phyloP scores from a whole-genome alignment of 2,113 vertebrate genomes.

The Poeciliopsis turrubarensis region DNA sequence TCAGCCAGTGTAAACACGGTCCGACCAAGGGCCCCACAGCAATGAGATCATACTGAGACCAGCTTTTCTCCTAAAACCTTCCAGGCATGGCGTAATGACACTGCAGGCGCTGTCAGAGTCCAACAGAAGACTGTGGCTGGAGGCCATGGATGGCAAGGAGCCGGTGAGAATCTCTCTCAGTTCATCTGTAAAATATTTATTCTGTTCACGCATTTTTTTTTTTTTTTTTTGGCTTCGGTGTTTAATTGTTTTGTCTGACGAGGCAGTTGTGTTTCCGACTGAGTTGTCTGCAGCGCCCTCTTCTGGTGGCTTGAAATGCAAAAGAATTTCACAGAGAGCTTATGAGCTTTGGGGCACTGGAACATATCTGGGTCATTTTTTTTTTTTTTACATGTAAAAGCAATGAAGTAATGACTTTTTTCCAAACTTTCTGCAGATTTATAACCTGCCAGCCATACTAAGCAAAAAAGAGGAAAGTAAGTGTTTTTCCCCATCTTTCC shows the following conservation, averaged over 20 bases:
- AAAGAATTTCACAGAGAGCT: constrained; percentile 17
- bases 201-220: constrained; percentile 13
- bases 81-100: constrained; percentile 93
- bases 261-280: constrained; percentile 3
- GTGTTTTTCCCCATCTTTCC: constrained; percentile 57
- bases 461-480: constrained; percentile 99
- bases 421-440: constrained; percentile 84
- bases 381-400: not conserved
- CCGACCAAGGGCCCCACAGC: constrained; percentile 46
- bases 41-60: constrained; percentile 60
- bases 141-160: constrained; percentile 98
- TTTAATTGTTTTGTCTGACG: constrained; percentile 13
- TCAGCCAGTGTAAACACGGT: constrained; percentile 65
- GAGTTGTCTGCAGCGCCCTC: constrained; percentile 52
- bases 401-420: constrained; percentile 10
- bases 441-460: constrained; percentile 92
- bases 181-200: constrained; percentile 35
- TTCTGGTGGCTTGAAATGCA: constrained; percentile 34
- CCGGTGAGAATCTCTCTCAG: constrained; percentile 82
- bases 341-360: not conserved
- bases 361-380: not conserved
- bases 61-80: constrained; percentile 61
- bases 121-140: constrained; percentile 94
- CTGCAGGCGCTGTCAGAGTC: constrained; percentile 95
- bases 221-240: not conserved